Percentiles rank a stretch among this genome's conserved stretches.
phyloP scores from a whole-genome alignment of 2,797 vertebrate species.

The Scolopax bukidnonensis region DNA sequence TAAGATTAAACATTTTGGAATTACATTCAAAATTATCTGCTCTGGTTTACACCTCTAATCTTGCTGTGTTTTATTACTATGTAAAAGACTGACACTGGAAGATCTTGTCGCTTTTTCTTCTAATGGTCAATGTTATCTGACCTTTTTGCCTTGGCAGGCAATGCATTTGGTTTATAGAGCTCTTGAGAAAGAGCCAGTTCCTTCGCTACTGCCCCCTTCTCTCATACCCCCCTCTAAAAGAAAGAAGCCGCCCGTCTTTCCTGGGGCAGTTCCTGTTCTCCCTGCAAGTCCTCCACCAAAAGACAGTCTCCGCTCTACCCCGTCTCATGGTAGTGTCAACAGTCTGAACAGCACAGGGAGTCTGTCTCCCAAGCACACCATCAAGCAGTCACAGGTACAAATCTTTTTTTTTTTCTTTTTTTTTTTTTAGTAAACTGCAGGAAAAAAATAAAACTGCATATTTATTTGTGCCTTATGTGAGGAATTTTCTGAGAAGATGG shows the following conservation, averaged over 20 bases:
- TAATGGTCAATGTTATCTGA: neutral
- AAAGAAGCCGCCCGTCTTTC: slow-evolving; percentile 86
- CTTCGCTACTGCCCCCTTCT: slow-evolving; percentile 85
- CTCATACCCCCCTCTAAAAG: slow-evolving; percentile 94
- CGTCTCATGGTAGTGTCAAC: slow-evolving; percentile 93
- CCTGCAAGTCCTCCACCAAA: slow-evolving; percentile 93
- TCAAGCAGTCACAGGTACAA: slow-evolving; percentile 88
- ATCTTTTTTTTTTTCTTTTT: accelerated
- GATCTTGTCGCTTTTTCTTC: neutral
- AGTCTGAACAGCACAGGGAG: slow-evolving; percentile 94
- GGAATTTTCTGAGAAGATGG: neutral
- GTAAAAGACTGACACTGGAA: neutral
- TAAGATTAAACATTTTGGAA: neutral
- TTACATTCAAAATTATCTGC: neutral
- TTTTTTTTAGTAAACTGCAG: too few species aligned
- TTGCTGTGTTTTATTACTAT: neutral
- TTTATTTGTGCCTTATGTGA: neutral
- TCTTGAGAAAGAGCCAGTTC: slow-evolving; percentile 96
- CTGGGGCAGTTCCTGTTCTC: slow-evolving; percentile 85
- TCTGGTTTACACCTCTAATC: neutral
- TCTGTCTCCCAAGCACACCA: slow-evolving; percentile 92
- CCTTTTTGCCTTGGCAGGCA: slow-evolving; percentile 80
- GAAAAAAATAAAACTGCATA: neutral
- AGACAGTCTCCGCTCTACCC: slow-evolving; percentile 94
- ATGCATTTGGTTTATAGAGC: slow-evolving; percentile 99